These are phyloP conservation scores for Dascillus cervinus DNA, from an alignment of 2,888 invertebrate genomes.

Conservation along the genomic window DNA sequence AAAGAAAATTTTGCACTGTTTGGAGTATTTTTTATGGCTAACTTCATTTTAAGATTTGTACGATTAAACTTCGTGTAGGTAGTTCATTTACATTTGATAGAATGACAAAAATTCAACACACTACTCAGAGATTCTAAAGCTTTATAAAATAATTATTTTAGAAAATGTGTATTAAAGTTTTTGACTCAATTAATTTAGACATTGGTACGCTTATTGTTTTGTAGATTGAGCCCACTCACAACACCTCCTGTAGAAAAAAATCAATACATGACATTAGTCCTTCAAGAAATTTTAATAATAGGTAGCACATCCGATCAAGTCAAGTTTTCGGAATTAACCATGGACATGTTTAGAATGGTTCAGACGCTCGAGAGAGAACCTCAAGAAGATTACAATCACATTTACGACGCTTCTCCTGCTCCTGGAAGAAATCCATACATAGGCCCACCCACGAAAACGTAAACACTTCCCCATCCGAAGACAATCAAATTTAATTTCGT, in stretches of 20 bases:
- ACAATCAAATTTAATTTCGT: constrained; percentile 1
- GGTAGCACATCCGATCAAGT: constrained; percentile 92
- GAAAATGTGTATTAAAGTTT: too few species aligned
- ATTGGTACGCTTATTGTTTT: constrained; percentile 23
- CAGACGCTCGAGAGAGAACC: constrained; percentile 92
- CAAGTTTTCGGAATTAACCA: constrained; percentile 91
- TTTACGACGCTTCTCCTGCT: constrained; percentile 64
- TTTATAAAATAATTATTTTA: too few species aligned
- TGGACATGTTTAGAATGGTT: constrained; percentile 97
- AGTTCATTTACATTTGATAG: too few species aligned
- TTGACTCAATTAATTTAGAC: too few species aligned
- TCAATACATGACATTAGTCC: constrained; percentile 74
- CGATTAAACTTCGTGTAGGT: too few species aligned
- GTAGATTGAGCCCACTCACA: constrained; percentile 70
- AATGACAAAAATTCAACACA: too few species aligned
- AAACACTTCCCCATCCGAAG: constrained; percentile 9
- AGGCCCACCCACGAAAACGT: constrained; percentile 39
- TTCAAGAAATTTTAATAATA: constrained; percentile 91
- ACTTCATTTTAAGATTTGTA: too few species aligned
- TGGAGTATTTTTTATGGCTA: too few species aligned
- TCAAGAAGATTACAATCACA: constrained; percentile 69
- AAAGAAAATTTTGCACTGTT: too few species aligned
- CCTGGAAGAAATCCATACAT: constrained; percentile 55
- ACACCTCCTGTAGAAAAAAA: constrained; percentile 85
- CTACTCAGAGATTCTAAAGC: too few species aligned